These are phyloP conservation scores for Marcusenius ussheri DNA, from an alignment of 2,113 vertebrate species.

Conservation along the genomic window DNA sequence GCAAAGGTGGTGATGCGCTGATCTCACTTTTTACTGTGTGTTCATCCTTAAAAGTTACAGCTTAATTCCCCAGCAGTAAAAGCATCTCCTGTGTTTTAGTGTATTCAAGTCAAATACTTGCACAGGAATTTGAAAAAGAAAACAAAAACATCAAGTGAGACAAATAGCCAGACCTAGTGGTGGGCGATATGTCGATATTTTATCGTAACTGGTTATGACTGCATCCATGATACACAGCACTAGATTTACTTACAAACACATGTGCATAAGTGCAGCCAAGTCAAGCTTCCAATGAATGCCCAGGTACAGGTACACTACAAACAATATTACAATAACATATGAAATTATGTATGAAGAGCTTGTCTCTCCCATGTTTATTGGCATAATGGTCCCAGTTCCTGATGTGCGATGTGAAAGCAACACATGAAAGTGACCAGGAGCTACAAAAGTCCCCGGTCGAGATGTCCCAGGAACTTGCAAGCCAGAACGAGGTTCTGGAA, in stretches of 20 bases:
- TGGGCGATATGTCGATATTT: not conserved
- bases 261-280: too few relatives aligned
- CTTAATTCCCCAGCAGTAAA: not conserved
- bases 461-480: not conserved
- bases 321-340: not conserved
- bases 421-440: too few relatives aligned
- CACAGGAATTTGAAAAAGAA: not conserved
- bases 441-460: not conserved
- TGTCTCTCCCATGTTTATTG: not conserved
- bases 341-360: not conserved
- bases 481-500: not conserved
- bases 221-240: not conserved
- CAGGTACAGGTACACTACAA: not conserved
- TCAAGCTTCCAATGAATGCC: not conserved
- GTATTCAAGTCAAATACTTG: not conserved
- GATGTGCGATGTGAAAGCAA: not conserved
- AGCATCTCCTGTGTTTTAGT: not conserved
- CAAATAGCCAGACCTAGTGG: not conserved
- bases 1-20: not conserved
- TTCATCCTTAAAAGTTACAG: not conserved
- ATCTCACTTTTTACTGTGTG: not conserved
- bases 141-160: not conserved
- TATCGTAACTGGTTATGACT: not conserved
- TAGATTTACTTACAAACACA: not conserved
- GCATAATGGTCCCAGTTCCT: not conserved